Evolutionary conservation across 2,113 vertebrate species (phyloP).

Genomic region (Mus musculus): GRCm39 chr4:94486001-94486500

Average conservation of each 20-base stretch:
- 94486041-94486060: background rate
- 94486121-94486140: background rate
- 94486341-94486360: background rate
- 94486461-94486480: background rate
- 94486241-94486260: background rate
- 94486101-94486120: background rate
- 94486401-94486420: background rate
- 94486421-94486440: background rate
- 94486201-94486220: background rate
- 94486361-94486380: background rate
- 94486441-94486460: background rate
- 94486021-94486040: conserved; percentile 32
- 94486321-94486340: background rate
- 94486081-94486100: background rate
- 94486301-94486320: background rate
- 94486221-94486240: background rate
- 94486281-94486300: background rate
- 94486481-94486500: conserved; percentile 10
- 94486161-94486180: background rate
- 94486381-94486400: background rate
- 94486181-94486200: background rate
- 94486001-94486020: conserved; percentile 11
- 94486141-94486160: conserved; percentile 16
- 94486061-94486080: background rate
- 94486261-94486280: background rate